Conservation (phyloP, 2,888 invertebrate species). For the Pristionchus fissidentatus region DNA sequence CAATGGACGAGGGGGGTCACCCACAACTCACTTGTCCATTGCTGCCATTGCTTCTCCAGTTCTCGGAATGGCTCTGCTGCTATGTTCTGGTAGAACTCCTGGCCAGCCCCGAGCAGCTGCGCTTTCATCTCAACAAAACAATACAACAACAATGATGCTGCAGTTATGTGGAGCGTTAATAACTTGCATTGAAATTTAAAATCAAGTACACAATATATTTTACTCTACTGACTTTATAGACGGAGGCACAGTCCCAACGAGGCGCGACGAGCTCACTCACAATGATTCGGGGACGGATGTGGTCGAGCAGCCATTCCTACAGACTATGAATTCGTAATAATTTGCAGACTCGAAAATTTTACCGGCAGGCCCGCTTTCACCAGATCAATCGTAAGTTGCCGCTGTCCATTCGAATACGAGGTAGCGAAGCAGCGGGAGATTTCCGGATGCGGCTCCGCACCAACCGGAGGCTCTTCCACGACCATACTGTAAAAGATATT, state of each 20-base stretch:
- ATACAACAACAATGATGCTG: neutral
- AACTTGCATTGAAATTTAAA: neutral
- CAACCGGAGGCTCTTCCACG: neutral
- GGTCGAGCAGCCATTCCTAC: conserved; percentile 12
- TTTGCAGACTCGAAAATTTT: neutral
- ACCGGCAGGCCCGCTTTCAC: neutral
- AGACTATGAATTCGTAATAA: neutral
- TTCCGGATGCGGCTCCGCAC: neutral
- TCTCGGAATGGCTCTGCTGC: too few relatives aligned
- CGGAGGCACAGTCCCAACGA: neutral
- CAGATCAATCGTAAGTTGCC: neutral
- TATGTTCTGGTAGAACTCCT: neutral
- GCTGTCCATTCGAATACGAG: neutral
- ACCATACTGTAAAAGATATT: neutral
- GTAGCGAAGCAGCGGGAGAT: neutral
- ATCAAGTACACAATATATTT: neutral
- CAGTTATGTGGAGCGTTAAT: neutral
- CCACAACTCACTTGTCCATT: neutral
- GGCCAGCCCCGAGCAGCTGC: neutral
- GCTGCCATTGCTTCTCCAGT: neutral
- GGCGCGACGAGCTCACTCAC: neutral
- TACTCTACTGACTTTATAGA: neutral
- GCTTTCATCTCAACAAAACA: neutral
- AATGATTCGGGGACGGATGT: neutral
- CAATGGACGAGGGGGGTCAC: neutral